A percentile compares a stretch with the other conserved stretches of the same genome.
Conservation (phyloP, 2,888 invertebrate genomes). For the Coleophora deauratella region DNA sequence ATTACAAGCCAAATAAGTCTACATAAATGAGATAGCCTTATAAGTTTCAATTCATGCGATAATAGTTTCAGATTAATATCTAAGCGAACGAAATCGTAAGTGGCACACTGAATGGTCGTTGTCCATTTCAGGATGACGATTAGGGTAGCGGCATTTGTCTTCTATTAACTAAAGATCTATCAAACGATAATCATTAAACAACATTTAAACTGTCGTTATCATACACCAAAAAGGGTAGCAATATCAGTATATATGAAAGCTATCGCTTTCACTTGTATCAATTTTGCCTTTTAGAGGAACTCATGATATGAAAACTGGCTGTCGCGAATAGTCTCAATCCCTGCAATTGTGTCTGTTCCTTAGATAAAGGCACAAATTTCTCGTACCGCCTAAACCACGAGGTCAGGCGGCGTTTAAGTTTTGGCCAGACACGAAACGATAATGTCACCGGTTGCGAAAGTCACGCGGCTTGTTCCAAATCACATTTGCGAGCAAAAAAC, state of each 20-base stretch:
- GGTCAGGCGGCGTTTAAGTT: slow-evolving; percentile 55
- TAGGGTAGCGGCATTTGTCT: slow-evolving; percentile 8
- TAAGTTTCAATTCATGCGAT: slow-evolving; percentile 50
- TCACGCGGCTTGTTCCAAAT: slow-evolving; percentile 52
- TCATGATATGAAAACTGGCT: no score
- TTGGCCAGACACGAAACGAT: slow-evolving; percentile 59
- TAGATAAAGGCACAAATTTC: slow-evolving; percentile 1
- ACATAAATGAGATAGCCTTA: slow-evolving; percentile 56
- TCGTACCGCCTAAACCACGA: slow-evolving; percentile 34
- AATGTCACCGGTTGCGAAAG: slow-evolving; percentile 62
- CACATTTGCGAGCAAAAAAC: slow-evolving; percentile 47
- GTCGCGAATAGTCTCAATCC: slow-evolving; percentile 6
- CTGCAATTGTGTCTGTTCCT: slow-evolving; percentile 8
- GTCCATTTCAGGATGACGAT: slow-evolving; percentile 32
- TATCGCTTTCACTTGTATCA: no score
- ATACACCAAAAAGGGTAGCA: no score
- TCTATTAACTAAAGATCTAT: slow-evolving; percentile 2
- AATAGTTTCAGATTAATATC: slow-evolving; percentile 60
- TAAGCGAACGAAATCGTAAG: slow-evolving; percentile 63
- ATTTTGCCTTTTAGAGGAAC: no score
- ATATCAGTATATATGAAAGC: no score
- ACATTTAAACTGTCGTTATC: slow-evolving; percentile 1
- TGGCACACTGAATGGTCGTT: slow-evolving; percentile 30
- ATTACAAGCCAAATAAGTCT: slow-evolving; percentile 47
- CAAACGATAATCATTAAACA: neutral